These are phyloP conservation scores for Drosophila mayaguana DNA, from an alignment of 2,888 invertebrate genomes.

Conservation along the genomic window DNA sequence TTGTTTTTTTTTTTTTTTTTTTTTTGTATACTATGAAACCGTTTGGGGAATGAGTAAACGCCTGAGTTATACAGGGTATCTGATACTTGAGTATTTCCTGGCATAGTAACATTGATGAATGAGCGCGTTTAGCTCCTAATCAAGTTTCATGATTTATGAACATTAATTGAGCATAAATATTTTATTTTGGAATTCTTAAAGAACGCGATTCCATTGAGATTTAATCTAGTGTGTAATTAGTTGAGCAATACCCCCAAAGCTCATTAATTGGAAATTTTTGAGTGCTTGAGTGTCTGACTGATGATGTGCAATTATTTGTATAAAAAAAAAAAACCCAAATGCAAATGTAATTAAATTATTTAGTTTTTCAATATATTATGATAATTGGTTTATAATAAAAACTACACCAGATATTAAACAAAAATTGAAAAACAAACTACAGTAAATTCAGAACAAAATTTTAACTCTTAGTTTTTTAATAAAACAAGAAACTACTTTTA, in stretches of 20 bases:
- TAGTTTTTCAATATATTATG: no score
- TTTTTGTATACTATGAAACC: background rate
- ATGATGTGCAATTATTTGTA: background rate
- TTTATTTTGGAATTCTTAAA: background rate
- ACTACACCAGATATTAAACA: no score
- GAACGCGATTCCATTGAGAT: background rate
- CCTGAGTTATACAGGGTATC: background rate
- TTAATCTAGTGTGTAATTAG: background rate
- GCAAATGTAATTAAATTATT: no score
- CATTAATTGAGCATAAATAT: conserved; percentile 6
- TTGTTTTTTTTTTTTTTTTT: conserved; percentile 13
- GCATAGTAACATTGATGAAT: background rate
- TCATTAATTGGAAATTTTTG: background rate
- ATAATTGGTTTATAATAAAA: no score
- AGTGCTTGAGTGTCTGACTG: background rate
- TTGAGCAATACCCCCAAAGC: background rate
- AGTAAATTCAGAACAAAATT: no score
- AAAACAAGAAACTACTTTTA: no score
- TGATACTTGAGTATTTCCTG: background rate
- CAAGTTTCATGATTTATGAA: background rate
- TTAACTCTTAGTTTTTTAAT: no score
- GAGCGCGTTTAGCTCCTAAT: background rate
- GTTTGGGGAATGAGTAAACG: background rate
- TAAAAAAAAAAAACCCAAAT: no score
- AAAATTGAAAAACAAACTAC: no score